A percentile compares a stretch with the other conserved stretches of the same genome.
Evolutionary conservation across 2,797 vertebrate genomes (phyloP).

Genomic region (Adrianichthys oophorus): DNA sequence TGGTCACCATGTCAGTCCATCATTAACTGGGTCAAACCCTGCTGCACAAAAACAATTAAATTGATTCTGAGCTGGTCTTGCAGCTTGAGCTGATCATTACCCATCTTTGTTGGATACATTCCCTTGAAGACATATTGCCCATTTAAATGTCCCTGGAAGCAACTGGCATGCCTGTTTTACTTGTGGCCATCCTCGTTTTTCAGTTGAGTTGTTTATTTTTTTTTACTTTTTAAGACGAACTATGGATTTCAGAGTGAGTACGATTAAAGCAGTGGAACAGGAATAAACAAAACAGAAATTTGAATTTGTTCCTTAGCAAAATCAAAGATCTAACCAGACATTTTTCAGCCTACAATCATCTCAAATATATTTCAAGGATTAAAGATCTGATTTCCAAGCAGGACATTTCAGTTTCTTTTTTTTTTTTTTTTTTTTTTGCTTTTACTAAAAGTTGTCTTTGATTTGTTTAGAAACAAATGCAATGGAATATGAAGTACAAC

Average conservation of each 20-base stretch:
- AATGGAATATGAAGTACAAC: too few relatives aligned
- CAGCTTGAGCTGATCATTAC: constrained; percentile 6
- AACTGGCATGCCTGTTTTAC: not conserved
- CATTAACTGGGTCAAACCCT: not conserved
- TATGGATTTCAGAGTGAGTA: not conserved
- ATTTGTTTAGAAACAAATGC: too few relatives aligned
- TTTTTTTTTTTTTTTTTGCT: too few relatives aligned
- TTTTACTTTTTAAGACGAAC: not conserved
- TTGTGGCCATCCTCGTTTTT: not conserved
- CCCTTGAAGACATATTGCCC: not conserved
- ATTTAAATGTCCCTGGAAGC: constrained; percentile 3
- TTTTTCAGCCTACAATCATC: too few relatives aligned
- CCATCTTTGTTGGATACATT: not conserved
- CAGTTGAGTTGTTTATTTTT: not conserved
- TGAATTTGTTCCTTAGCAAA: too few relatives aligned
- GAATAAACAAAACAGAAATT: too few relatives aligned
- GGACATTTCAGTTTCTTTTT: too few relatives aligned
- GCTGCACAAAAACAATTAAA: not conserved
- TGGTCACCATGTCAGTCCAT: not conserved
- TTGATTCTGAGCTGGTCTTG: constrained; percentile 6
- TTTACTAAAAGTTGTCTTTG: too few relatives aligned
- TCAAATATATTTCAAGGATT: too few relatives aligned
- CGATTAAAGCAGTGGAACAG: too few relatives aligned
- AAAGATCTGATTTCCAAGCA: too few relatives aligned
- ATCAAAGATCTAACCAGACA: too few relatives aligned